These are phyloP conservation scores for Lates japonicus DNA, from an alignment of 2,797 vertebrate species.

Conservation along the genomic window DNA sequence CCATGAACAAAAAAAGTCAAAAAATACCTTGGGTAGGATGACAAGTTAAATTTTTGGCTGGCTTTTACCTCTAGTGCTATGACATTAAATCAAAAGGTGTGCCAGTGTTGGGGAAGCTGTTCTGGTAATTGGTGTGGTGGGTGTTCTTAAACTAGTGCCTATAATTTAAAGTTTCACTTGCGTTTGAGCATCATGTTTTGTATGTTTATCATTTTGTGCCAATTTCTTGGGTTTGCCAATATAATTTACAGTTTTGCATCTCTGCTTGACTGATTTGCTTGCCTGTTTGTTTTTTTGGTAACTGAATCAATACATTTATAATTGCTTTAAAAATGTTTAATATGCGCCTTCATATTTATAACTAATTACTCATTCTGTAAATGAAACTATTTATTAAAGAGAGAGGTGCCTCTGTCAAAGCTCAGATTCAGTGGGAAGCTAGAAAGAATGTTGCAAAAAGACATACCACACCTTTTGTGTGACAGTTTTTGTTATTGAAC, in stretches of 20 bases:
- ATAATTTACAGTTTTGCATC: slow-evolving; percentile 85
- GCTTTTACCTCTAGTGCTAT: slow-evolving; percentile 69
- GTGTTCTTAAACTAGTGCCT: slow-evolving; percentile 94
- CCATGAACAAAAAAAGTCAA: slow-evolving; percentile 28
- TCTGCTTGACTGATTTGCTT: slow-evolving; percentile 83
- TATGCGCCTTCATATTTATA: slow-evolving; percentile 88
- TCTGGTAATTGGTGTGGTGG: slow-evolving; percentile 67
- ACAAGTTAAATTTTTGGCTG: slow-evolving; percentile 31
- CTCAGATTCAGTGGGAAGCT: slow-evolving; percentile 72
- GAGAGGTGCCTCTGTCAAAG: slow-evolving; percentile 79
- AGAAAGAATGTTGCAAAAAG: slow-evolving; percentile 77
- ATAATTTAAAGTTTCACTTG: slow-evolving; percentile 91
- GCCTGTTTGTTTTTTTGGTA: slow-evolving; percentile 83
- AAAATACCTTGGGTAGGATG: slow-evolving; percentile 21
- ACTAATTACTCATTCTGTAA: slow-evolving; percentile 81
- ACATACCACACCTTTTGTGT: slow-evolving; percentile 84
- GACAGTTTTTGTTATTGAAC: slow-evolving; percentile 85
- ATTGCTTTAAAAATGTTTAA: slow-evolving; percentile 86
- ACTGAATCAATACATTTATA: slow-evolving; percentile 89
- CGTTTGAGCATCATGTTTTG: slow-evolving; percentile 90
- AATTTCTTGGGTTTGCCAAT: slow-evolving; percentile 89
- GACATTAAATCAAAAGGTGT: slow-evolving; percentile 54
- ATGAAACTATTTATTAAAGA: slow-evolving; percentile 88
- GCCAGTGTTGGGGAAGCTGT: slow-evolving; percentile 63
- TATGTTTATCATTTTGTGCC: slow-evolving; percentile 87